A percentile compares a stretch with the other conserved stretches of the same genome.
These are phyloP conservation scores for Hydractinia symbiolongicarpus DNA, from an alignment of 30 jellyfish, hydroid and myxozoan species.

Conservation along the genomic window DNA sequence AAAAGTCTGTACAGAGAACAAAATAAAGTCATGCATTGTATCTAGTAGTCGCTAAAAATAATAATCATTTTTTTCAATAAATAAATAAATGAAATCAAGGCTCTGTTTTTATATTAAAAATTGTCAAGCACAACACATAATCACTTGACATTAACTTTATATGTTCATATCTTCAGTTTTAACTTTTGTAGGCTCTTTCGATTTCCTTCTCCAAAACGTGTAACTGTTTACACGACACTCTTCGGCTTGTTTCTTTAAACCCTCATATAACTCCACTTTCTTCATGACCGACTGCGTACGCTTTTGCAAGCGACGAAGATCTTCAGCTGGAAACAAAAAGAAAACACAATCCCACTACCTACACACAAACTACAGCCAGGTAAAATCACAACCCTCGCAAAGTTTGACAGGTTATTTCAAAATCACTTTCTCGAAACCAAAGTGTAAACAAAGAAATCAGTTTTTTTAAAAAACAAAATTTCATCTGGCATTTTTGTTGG, in stretches of 20 bases:
- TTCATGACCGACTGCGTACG: conserved; percentile 88
- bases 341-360: background rate
- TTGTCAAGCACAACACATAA: too few species aligned
- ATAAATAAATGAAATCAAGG: too few species aligned
- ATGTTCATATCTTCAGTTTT: too few species aligned
- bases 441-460: too few species aligned
- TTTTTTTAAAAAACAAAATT: too few species aligned
- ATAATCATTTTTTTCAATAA: too few species aligned
- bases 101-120: too few species aligned
- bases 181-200: background rate
- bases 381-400: background rate
- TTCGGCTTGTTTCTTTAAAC: conserved; percentile 59
- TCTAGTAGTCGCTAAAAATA: too few species aligned
- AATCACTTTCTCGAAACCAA: background rate
- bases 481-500: too few species aligned
- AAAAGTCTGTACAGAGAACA: too few species aligned
- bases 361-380: background rate
- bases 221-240: conserved; percentile 58
- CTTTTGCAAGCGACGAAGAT: conserved; percentile 47
- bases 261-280: conserved; percentile 82
- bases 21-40: too few species aligned
- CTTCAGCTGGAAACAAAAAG: conserved; percentile 34
- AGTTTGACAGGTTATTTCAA: background rate
- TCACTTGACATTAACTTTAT: too few species aligned
- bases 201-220: conserved; percentile 77